Percentiles rank a stretch among this genome's conserved stretches.
phyloP scores from a whole-genome alignment of 2,797 vertebrate genomes.

The Synanceia verrucosa region DNA sequence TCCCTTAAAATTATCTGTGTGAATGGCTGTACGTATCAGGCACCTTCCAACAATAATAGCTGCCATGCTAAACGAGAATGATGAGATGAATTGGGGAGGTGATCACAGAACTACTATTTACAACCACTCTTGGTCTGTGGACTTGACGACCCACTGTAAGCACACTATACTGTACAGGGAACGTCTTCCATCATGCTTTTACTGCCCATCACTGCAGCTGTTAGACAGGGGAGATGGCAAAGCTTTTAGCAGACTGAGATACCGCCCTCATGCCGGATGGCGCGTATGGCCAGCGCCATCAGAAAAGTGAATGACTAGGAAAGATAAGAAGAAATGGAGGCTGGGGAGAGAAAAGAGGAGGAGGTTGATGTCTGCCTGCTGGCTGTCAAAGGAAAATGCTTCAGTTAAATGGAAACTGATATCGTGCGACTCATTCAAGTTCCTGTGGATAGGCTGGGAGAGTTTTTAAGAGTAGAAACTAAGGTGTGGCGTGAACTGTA shows the following conservation, averaged over 20 bases:
- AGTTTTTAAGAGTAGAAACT: constrained; percentile 43
- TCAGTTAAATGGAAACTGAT: constrained; percentile 71
- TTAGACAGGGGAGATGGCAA: constrained; percentile 75
- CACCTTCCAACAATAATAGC: constrained; percentile 69
- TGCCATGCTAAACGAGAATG: constrained; percentile 74
- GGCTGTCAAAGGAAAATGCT: constrained; percentile 72
- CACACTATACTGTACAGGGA: constrained; percentile 70
- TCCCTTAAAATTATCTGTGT: constrained; percentile 47
- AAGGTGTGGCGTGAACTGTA: constrained; percentile 29
- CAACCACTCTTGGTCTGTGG: constrained; percentile 73
- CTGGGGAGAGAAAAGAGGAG: constrained; percentile 38
- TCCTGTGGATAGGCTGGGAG: constrained; percentile 33
- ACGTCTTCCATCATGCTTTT: constrained; percentile 80
- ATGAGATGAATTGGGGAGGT: constrained; percentile 73
- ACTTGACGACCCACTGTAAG: constrained; percentile 75
- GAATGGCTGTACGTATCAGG: constrained; percentile 52
- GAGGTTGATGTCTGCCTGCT: constrained; percentile 71
- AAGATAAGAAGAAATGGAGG: constrained; percentile 78
- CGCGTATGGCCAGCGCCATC: constrained; percentile 74
- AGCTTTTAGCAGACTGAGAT: constrained; percentile 79
- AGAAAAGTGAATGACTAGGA: constrained; percentile 73
- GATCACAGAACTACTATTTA: constrained; percentile 81
- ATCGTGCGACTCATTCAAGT: constrained; percentile 62
- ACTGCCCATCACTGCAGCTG: constrained; percentile 78
- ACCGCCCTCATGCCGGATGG: constrained; percentile 65